Evolutionary conservation across 2,113 vertebrate genomes (phyloP), one percentile per base, ranked within the genome.

Genomic region (Speoplatyrhinus poulsoni): DNA sequence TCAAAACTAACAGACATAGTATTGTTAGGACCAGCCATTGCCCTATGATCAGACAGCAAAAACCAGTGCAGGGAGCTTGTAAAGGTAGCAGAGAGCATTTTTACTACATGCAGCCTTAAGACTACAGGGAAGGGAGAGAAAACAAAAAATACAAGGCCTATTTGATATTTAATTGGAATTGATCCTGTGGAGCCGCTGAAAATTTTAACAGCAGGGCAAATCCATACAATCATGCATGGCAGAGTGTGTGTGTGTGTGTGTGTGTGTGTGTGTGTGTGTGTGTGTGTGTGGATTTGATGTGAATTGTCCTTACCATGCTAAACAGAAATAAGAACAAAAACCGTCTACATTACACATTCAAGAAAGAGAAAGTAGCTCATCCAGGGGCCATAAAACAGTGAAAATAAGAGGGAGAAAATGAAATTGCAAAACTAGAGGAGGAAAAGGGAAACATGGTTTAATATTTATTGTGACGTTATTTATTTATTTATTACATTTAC

Each of bases 401-500:
- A 15, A 16, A 49, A 46, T 12, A 13, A 46, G 15, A 1, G 68
- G 63, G 65, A 60, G 62, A 32, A n/a, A 73, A 54, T 62, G 62
- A 50, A 72, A 59, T 12, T 49, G 50, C 60, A 72, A 26, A 77
- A 77, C 62, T 77, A 78, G 52, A 82, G 77, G 70, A 60, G 73
- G 49, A 19, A 26, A 47, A 12, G 6, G 19, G 47, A 60, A 17
- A 50, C 26, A n/a, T 55, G 82, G 84, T 89, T 88, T 82, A 83
- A 88, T 89, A 89, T 89, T 90, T 88, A 82, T 86, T 78, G 65
- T 70, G 75, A 78, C 70, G 85, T 90, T 67, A 90, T 91, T 91
- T 90, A 90, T 91, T 91, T 90, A 91, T 91, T 88, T 82, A 85
- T 81, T 67, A 69, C 83, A 80, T 82, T 77, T 80, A 86, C 82